Evolutionary conservation across 2,888 invertebrate species (phyloP).

Genomic region (Erebia ligea): DNA sequence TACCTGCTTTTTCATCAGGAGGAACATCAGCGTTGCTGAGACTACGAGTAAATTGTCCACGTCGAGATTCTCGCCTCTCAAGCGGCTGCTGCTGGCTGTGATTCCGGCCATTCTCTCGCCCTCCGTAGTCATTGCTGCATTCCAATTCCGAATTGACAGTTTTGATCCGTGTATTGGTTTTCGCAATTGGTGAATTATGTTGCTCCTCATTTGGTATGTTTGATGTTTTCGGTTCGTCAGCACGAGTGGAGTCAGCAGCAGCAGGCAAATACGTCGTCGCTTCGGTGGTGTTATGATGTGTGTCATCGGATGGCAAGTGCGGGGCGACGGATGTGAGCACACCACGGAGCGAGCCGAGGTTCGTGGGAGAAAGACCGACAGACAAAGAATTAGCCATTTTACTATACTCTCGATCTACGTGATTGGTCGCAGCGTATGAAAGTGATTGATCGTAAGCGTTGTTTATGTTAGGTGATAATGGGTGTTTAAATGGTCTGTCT

Average conservation of each 20-base stretch:
- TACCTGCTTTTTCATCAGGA: slow-evolving; percentile 90
- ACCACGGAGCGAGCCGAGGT: slow-evolving; percentile 75
- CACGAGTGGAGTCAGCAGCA: slow-evolving; percentile 37
- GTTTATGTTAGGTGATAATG: slow-evolving; percentile 26
- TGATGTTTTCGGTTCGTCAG: slow-evolving; percentile 38
- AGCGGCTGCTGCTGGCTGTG: slow-evolving; percentile 78
- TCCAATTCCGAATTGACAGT: slow-evolving; percentile 51
- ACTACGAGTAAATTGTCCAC: slow-evolving; percentile 88
- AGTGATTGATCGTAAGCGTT: slow-evolving; percentile 30
- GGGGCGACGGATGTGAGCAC: slow-evolving; percentile 73
- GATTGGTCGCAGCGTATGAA: slow-evolving; percentile 43
- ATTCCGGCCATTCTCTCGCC: slow-evolving; percentile 82
- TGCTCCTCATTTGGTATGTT: slow-evolving; percentile 30
- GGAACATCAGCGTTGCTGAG: slow-evolving; percentile 92
- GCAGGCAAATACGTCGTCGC: slow-evolving; percentile 44
- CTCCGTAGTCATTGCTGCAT: slow-evolving; percentile 85
- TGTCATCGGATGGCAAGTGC: slow-evolving; percentile 64
- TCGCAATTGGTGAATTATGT: slow-evolving; percentile 42
- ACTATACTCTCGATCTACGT: slow-evolving; percentile 71
- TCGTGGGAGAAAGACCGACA: slow-evolving; percentile 83
- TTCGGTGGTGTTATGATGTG: slow-evolving; percentile 57
- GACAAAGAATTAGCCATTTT: slow-evolving; percentile 84
- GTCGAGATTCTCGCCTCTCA: slow-evolving; percentile 82
- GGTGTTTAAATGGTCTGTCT: slow-evolving; percentile 23
- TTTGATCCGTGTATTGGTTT: slow-evolving; percentile 48